Evolutionary conservation across 2,888 invertebrate species (phyloP), one percentile per base, ranked within the genome.

Genomic region (Leptothorax acervorum): DNA sequence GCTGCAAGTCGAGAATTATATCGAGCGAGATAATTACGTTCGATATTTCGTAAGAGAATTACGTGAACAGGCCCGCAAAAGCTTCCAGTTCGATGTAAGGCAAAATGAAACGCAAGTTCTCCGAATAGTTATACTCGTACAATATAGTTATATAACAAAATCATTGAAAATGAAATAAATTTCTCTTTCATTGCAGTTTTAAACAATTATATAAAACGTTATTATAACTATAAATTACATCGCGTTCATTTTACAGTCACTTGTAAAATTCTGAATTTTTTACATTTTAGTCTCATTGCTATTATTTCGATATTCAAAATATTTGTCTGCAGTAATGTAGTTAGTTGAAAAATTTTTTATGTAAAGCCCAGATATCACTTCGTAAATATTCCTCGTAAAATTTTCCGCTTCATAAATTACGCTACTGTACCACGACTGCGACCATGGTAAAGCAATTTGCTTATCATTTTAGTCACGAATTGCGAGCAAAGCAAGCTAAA

Each of bases 11-110:
- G 71, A 23, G 60, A 71, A 71, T 48, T 79, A 79, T 28, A 79
- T 79, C 48, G 73, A 48, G 31, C 18, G 48, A 79, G 83, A 83
- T 79, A 79, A 83, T 83, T 81, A 53, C 45, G 51, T 83, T 83
- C 81, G 53, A 83, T 83, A 79, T 60, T 83, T 83, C 12, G 39
- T 70, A 70, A 83, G 57, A 42, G 65, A 83, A 81, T 83, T 79
- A 83, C 11, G 45, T 60, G 70, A 79, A 79, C 31, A 60, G 8
- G 9, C 6, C 5, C 53, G n/a, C 35, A 1, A 15, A 48, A 70
- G 45, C 70, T 28, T 11, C 31, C 6, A 28, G 55, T 15, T 9
- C 23, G 15, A 60, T 8, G 23, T 60, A 60, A 60, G 48, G 23
- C 12, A 48, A 71, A 51, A 28, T 48, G 42, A 78, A 60, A 60